Percentiles rank a stretch among this genome's conserved stretches.
These are phyloP conservation scores for Seriola aureovittata DNA, from an alignment of 2,113 vertebrate genomes.

Conservation along the genomic window DNA sequence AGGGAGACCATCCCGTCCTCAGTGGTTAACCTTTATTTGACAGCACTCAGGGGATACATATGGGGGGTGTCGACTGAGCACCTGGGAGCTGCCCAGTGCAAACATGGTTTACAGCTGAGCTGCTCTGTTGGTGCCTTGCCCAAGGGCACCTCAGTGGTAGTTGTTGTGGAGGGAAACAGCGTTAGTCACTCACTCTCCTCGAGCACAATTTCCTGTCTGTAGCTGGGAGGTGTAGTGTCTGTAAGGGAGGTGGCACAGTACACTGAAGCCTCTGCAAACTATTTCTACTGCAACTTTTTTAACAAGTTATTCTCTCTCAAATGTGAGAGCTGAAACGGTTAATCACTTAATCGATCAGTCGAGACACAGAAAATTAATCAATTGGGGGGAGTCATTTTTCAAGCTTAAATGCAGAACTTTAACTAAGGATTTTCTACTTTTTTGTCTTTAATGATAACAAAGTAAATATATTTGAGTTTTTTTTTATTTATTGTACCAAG, in stretches of 20 bases:
- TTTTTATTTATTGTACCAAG: too few species aligned
- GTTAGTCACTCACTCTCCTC: slow-evolving; percentile 23
- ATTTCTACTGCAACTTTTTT: background rate
- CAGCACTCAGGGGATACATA: slow-evolving; percentile 13
- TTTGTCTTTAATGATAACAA: too few species aligned
- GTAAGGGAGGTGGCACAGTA: too few species aligned
- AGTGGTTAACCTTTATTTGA: slow-evolving; percentile 24
- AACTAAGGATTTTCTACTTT: too few species aligned
- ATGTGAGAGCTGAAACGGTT: too few species aligned
- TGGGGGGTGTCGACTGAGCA: background rate
- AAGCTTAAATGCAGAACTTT: too few species aligned
- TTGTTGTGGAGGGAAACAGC: background rate
- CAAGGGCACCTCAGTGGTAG: slow-evolving; percentile 14
- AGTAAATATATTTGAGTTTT: too few species aligned
- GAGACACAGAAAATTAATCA: too few species aligned
- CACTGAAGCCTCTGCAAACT: background rate
- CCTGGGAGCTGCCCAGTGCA: background rate
- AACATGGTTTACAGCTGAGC: slow-evolving; percentile 2
- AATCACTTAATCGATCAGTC: too few species aligned
- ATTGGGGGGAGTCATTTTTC: too few species aligned
- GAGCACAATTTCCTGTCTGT: slow-evolving; percentile 10
- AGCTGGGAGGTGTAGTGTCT: background rate
- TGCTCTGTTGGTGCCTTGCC: background rate
- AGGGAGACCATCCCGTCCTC: background rate
- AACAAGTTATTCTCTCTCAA: too few species aligned